Conservation (phyloP, 2,888 invertebrate genomes). For the Drosophila leonis region DNA sequence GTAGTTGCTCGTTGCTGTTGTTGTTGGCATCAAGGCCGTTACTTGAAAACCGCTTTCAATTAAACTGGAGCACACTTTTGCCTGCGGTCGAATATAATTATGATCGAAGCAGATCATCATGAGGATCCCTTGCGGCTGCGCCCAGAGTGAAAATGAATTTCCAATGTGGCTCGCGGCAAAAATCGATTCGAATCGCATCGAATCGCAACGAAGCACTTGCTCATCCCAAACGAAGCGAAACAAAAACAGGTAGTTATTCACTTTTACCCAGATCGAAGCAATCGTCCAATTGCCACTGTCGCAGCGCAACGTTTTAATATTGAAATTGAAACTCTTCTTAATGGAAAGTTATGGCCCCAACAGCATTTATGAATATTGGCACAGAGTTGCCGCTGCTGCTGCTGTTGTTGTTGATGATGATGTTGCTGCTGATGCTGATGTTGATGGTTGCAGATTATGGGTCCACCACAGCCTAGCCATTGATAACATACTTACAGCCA, state of each 20-base stretch:
- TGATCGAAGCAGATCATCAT: constrained; percentile 38
- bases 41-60: constrained; percentile 81
- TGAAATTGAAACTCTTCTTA: constrained; percentile 75
- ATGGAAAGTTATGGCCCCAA: constrained; percentile 69
- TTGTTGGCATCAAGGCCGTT: constrained; percentile 64
- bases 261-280: constrained; percentile 52
- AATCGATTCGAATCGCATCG: constrained; percentile 28
- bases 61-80: constrained; percentile 84
- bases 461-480: constrained; percentile 70
- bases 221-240: constrained; percentile 39
- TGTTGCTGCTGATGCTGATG: constrained; percentile 51
- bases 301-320: constrained; percentile 51
- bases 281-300: constrained; percentile 58
- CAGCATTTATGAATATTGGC: constrained; percentile 42
- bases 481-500: constrained; percentile 61
- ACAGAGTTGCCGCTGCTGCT: neutral
- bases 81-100: constrained; percentile 69
- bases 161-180: constrained; percentile 55
- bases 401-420: constrained; percentile 2
- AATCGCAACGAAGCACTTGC: constrained; percentile 32
- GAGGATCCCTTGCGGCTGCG: constrained; percentile 64
- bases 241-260: constrained; percentile 60
- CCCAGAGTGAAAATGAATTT: constrained; percentile 80
- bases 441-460: constrained; percentile 71
- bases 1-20: constrained; percentile 38